Evolutionary conservation across 2,888 invertebrate genomes (phyloP), one percentile per base, ranked within the genome.

Genomic region (Meganola albula): DNA sequence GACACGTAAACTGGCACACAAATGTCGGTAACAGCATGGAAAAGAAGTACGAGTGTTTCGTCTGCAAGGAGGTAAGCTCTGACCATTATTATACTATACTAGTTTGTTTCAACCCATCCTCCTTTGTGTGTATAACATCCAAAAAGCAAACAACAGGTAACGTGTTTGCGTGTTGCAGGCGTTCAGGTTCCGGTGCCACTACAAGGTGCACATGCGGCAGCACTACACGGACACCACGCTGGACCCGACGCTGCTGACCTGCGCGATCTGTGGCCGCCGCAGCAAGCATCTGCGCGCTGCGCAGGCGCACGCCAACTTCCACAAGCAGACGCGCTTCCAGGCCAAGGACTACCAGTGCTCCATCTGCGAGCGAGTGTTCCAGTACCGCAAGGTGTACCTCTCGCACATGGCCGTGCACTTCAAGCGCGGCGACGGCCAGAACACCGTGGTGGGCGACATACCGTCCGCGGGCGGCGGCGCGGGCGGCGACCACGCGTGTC

Each of bases 231-330:
- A 86, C 47, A 48, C 82, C 1, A 68, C 69, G 44, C 50, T 83
- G 8, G 84, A 87, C 49, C 78, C 87, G 1, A 57, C 61, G 30
- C 57, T 74, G 28, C 74, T 86, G 11, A 79, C 75, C 9, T 87
- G 87, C 56, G 10, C 58, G 33, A 75, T 83, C 46, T 87, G 87
- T 62, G 74, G 74, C 29, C 75, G 84, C 21, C 66, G 62, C 44
- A 80, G 78, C 61, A 86, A 87, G 44, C 77, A 86, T 43, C 63
- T 86, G 4, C 80, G 86, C 14, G 86, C 85, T 1, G 85, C 85
- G 23, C 75, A 74, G 41, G 72, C 72, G 12, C 87, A 87, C 58
- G 77, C 75, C 74, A 79, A 74, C 56, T 87, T 58, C 65, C 87
- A 87, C 66, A 80, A 82, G 37, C 85, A 85, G 42, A 85, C 78